Evolutionary conservation across 2,888 invertebrate genomes (phyloP), one percentile per base, ranked within the genome.

Genomic region (Platypus cylindrus): DNA sequence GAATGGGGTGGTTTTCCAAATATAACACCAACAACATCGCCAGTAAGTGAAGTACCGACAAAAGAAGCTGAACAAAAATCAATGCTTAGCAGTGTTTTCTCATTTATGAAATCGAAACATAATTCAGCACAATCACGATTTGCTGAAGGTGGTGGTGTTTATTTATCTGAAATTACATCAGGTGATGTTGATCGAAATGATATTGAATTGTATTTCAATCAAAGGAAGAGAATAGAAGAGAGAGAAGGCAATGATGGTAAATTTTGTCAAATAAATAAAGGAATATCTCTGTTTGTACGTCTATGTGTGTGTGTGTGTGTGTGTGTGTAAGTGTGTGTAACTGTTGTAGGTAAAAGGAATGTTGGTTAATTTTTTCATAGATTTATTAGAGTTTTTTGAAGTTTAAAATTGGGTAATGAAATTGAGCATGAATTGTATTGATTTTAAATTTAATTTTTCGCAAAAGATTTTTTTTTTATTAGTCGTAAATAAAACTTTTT

Each of bases 151-250:
- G 89, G 87, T 36, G 89, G 87, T 36, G 82, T 94, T 46, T 95
- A 94, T 62, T 69, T 95, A 38, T 90, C 91, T 35, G 93, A 95
- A 55, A 68, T 91, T 41, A 87, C 87, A 56, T 74, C 84, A 17
- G 86, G 87, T 32, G 78, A 79, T 52, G 75, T 93, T 63, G 89
- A 93, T 61, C 93, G 91, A n/a, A 87, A 93, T 62, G 75, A 86
- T 44, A 79, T 86, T 46, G 76, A 87, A 54, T 69, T 93, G 51
- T 85, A 94, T 68, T 75, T 95, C 63, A 76, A 86, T 34, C 52
- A 52, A 16, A 44, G 47, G 20, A 54, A 49, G 40, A 49, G 53
- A 16, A 52, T n/a, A n/a, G n/a, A 54, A 33, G 50, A 51, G 40
- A 45, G 46, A 32, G 50, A 51, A 41, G 49, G 48, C 44, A 42